Base-by-base conservation (phyloP, 1,140 invertebrate genomes). In the Goniozus legneri region DNA sequence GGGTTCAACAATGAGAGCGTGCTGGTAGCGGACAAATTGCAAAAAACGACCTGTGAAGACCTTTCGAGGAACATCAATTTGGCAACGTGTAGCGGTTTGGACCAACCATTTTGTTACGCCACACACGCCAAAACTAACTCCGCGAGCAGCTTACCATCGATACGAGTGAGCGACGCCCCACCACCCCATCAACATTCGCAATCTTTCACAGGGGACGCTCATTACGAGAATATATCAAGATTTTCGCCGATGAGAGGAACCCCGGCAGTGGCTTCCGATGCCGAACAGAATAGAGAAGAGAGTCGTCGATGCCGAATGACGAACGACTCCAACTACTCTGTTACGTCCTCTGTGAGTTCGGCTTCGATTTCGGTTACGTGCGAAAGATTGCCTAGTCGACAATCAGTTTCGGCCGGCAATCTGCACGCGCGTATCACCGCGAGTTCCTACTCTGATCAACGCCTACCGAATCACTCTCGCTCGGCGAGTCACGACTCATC, bases 61-160 rank as follows among this genome's bases (percentile, higher is more conserved):
- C 32, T 56, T 0, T 45, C 56, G 0, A 41, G 54, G 3, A 63
- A 67, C 15, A 41, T 44, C 1, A 50, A 38, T 14, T 18, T 46
- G 1, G 39, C 21, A 10, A 32, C 40, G 3, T 50, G 51, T 4
- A 52, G 16, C 2, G 56, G 38, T 6, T 38, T 69, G 0, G 65
- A 72, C 10, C 60, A 62, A 10, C 60, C 63, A 0, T 62, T 65
- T 10, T 39, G 39, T 0, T 62, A 74, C 14, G 59, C 60, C 1
- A 37, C 50, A 0, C 51, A 55, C n/a, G 62, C 52, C 12, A 76
- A 72, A 41, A 74, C 70, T 0, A 73, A 69, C 12, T 75, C 73
- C 0, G 72, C 64, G 0, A 73, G 69, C 18, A 74, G 71, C 40
- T 37, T 76, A 14, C 73, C 73, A 1, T 72, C 73, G 0, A 76